Base-by-base conservation (phyloP, 2,113 vertebrate genomes). In the Seriola dumerili region DNA sequence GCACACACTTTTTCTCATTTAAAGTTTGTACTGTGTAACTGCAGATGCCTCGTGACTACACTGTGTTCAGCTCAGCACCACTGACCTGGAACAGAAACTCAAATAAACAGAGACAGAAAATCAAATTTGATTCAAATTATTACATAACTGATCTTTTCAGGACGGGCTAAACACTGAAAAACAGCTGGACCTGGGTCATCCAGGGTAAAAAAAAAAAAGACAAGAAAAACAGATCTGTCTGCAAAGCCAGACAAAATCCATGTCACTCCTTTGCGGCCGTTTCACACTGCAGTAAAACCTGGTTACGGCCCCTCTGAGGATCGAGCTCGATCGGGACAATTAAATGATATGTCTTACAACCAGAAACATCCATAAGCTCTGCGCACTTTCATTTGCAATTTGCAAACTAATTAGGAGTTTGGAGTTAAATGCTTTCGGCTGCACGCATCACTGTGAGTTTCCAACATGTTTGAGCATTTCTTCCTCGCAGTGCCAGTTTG, bases 341-440 rank as follows among this genome's bases (percentile, higher is more conserved):
- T 62, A 78, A 85, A 66, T 29, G 63, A 80, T 55, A 25, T 40
- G 76, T 81, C 62, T 74, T 14, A 72, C 52, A 76, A 72, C 13
- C 67, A 69, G 19, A 83, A 74, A 73, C 68, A 63, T 65, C 25
- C 86, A 72, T 5, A 14, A 74, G 64, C 67, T 65, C 74, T 65
- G 52, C 48, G 58, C 81, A 69, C 2, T 14, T 12, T 67, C 23
- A 72, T 46, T 40, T 59, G 72, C 77, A 74, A 70, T 80, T 87
- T 88, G 68, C 23, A 14, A 83, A 66, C 67, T 78, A 89, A 86
- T 87, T 79, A 65, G 52, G 79, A 81, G 75, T 84, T 78, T 84
- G 29, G 66, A 66, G 68, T 66, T 72, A 72, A 82, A 81, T 13
- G 55, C 48, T 34, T 77, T 72, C 4, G 0, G 70, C 68, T 52